Conservation (phyloP, 1,140 invertebrate species). For the Meloidogyne exigua region DNA sequence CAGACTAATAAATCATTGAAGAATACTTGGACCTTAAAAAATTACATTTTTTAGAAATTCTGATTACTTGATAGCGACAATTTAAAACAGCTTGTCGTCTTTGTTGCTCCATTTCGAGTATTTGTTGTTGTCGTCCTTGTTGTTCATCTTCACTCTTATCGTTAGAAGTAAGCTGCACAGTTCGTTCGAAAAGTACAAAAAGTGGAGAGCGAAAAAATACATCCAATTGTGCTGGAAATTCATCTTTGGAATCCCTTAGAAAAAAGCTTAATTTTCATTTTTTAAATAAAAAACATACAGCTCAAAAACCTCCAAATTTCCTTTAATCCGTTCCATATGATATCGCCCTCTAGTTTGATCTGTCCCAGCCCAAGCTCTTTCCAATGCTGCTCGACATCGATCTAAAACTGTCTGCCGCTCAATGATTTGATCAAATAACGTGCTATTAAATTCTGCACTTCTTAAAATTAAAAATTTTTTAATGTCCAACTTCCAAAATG, state of each 20-base stretch:
- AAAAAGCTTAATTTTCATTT: neutral
- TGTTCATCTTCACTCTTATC: neutral
- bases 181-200: conserved; percentile 23
- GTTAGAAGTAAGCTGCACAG: neutral
- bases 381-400: neutral
- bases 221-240: conserved; percentile 23
- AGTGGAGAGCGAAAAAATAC: conserved; percentile 27
- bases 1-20: conserved; percentile 49
- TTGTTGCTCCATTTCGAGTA: neutral
- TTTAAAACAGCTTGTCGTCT: neutral
- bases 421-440: conserved; percentile 7
- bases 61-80: neutral
- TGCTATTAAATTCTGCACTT: conserved; percentile 1
- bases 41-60: neutral
- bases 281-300: neutral
- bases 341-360: conserved; percentile 16
- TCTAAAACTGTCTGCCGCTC: neutral
- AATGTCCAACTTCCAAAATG: too few species aligned
- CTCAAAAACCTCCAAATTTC: conserved; percentile 18
- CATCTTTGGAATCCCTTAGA: conserved; percentile 18
- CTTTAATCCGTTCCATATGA: conserved; percentile 11
- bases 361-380: conserved; percentile 12
- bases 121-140: conserved; percentile 10
- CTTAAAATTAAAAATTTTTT: neutral
- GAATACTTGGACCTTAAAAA: conserved; percentile 34